phyloP scores from a whole-genome alignment of 2,113 vertebrate species.

The Picathartes gymnocephalus region DNA sequence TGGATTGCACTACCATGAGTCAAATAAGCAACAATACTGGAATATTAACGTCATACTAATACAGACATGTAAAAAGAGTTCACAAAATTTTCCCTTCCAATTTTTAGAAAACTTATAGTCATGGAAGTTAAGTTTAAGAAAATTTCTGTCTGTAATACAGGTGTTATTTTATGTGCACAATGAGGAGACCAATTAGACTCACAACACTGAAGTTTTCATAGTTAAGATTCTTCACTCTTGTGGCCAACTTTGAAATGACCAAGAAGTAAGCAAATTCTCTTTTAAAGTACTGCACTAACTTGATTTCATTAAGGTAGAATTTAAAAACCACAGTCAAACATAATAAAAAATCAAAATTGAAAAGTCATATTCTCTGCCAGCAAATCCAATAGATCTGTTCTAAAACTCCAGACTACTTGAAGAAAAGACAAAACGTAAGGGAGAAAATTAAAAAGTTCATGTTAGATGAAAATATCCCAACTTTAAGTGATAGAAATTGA shows the following conservation, averaged over 20 bases:
- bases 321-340: background rate
- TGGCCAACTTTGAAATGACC: background rate
- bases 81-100: background rate
- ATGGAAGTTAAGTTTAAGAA: background rate
- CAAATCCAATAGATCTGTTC: background rate
- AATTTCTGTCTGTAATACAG: background rate
- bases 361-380: background rate
- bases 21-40: background rate
- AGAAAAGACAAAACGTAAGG: background rate
- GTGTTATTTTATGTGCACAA: background rate
- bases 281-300: background rate
- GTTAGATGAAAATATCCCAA: background rate
- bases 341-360: background rate
- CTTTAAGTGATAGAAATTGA: background rate
- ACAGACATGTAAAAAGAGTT: background rate
- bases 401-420: background rate
- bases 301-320: background rate
- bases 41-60: background rate
- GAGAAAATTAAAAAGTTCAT: background rate
- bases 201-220: background rate
- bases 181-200: background rate
- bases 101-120: background rate
- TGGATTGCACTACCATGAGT: background rate
- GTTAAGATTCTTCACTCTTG: background rate
- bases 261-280: background rate